Evolutionary conservation across 35 echinoderm and acorn worm species (phyloP).

Genomic region (Holothuria glaberrima): DNA sequence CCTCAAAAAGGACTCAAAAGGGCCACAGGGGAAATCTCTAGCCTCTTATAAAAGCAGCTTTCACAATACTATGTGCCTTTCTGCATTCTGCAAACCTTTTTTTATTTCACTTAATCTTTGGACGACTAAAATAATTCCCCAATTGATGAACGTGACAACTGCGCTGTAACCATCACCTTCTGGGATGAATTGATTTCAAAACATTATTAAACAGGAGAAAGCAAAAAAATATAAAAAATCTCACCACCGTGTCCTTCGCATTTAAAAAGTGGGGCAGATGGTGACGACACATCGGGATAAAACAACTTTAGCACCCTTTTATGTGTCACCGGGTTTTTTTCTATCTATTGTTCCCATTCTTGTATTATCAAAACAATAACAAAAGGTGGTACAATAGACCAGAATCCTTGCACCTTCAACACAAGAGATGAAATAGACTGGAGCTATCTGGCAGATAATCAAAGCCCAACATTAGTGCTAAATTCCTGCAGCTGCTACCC

Average conservation of each 20-base stretch:
- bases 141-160: no score
- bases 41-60: no score
- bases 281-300: neutral
- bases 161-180: no score
- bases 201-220: no score
- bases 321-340: conserved; percentile 34
- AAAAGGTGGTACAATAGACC: conserved; percentile 23
- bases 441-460: neutral
- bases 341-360: conserved; percentile 28
- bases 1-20: no score
- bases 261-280: conserved; percentile 15
- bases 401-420: conserved; percentile 24
- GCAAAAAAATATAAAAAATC: no score
- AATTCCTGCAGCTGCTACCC: conserved; percentile 17
- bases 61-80: no score
- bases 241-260: neutral
- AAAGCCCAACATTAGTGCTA: neutral
- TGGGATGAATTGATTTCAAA: no score
- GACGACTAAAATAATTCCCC: no score
- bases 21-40: no score
- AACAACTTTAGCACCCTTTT: conserved; percentile 28
- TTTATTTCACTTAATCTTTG: no score
- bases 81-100: no score
- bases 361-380: conserved; percentile 19
- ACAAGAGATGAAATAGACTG: conserved; percentile 24